Evolutionary conservation across 92 coral and sea anemone species (phyloP).

Genomic region (Galaxea fascicularis): DNA sequence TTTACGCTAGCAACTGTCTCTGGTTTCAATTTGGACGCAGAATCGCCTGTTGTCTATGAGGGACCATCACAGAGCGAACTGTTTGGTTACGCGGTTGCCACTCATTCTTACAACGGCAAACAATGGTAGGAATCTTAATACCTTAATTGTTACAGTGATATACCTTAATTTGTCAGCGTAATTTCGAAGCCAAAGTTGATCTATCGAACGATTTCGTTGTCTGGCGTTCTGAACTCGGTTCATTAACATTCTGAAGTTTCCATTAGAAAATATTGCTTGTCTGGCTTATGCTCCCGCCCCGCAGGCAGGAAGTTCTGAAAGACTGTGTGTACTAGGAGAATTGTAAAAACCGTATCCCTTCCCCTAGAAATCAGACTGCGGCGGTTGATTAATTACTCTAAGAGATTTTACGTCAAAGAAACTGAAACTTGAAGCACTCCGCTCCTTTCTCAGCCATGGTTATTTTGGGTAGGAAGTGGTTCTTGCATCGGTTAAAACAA

Average conservation of each 20-base stretch:
- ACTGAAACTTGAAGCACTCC: no score
- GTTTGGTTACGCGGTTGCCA: conserved; percentile 25
- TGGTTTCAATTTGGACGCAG: conserved; percentile 15
- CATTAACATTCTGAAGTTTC: background rate
- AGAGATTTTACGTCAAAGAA: no score
- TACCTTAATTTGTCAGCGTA: background rate
- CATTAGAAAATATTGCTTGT: background rate
- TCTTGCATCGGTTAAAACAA: no score
- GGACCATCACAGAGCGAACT: conserved; percentile 30
- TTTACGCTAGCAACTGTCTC: conserved; percentile 9
- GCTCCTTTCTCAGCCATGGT: no score
- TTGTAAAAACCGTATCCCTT: no score
- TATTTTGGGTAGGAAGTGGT: no score
- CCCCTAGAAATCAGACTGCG: no score
- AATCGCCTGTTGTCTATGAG: conserved; percentile 14
- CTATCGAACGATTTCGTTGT: background rate
- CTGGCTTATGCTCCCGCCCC: background rate
- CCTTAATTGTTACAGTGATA: background rate
- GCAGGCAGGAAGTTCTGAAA: background rate
- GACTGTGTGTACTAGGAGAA: background rate
- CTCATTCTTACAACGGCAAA: conserved; percentile 19
- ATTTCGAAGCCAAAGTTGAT: background rate
- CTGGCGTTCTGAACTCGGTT: background rate
- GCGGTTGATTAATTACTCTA: no score
- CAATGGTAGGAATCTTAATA: conserved; percentile 28